Base-by-base conservation (phyloP, 53 echinoderm and acorn worm genomes). In the Antedon mediterranea region DNA sequence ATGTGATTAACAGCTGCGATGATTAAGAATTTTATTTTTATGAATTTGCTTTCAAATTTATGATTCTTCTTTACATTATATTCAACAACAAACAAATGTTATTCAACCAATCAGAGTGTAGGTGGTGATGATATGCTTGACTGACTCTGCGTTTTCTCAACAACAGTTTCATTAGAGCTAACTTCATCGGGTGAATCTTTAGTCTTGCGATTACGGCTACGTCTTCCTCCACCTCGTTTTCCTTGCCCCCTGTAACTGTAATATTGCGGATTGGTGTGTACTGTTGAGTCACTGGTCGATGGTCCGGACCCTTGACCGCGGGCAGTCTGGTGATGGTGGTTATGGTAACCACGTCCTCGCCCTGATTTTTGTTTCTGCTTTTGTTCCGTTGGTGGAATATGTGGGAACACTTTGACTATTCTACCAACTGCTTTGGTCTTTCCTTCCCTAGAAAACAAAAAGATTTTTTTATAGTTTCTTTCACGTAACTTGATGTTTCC, bases 351-450 rank as follows among this genome's bases (percentile, higher is more conserved):
- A 34, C 91, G 37, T 0, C 94, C 94, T 57, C 91, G 91, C 31
- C 89, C 88, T 15, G 83, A 43, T 79, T 94, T 94, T 32, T 33
- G 70, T 73, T 89, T 94, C 78, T 91, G 91, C 73, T 87, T 98
- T 72, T 90, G 84, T n/a, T 88, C 90, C 0, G 83, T 86, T 75
- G 86, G 85, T 31, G 85, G 80, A 20, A 83, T 81, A 37, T 98
- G 90, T 30, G 98, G 98, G 75, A 82, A 88, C 73, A 90, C 90
- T 78, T 88, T 98, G 78, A 83, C 90, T 78, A 98, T 93, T 32
- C 90, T 93, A 43, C 98, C 98, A 29, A 98, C 98, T 4, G 98
- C 98, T 86, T 98, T 98, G 6, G 98, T 98, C 79, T 90, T 88
- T 57, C 98, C 98, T 80, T 98, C 98, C 86, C 98, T 98, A 82